These are phyloP conservation scores for Odocoileus hemionus DNA, from an alignment of 2,113 vertebrate genomes.

Conservation along the genomic window DNA sequence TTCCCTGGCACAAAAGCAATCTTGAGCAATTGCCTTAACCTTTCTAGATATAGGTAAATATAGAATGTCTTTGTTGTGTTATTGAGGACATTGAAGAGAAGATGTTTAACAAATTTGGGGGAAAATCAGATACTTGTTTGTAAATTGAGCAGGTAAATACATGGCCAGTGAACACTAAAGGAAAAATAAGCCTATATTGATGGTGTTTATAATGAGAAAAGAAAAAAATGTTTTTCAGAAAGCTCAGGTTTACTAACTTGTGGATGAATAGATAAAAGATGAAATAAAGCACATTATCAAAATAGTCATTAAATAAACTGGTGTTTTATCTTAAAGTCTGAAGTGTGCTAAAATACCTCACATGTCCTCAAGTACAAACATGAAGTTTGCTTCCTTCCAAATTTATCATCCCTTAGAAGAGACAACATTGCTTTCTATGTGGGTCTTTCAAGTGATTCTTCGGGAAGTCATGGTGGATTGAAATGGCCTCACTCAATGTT, in stretches of 20 bases:
- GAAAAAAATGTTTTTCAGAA: background rate
- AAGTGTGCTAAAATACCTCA: background rate
- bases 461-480: background rate
- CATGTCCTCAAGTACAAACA: background rate
- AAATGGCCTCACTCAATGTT: background rate
- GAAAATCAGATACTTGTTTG: background rate
- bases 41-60: background rate
- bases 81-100: slow-evolving; percentile 8
- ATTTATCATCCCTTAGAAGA: background rate
- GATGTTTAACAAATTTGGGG: background rate
- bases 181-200: background rate
- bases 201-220: background rate
- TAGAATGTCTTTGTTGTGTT: background rate
- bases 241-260: background rate
- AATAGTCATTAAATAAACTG: background rate
- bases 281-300: background rate
- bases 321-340: background rate
- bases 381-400: background rate
- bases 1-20: background rate
- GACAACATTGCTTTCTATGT: background rate
- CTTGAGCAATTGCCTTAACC: background rate
- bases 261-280: background rate
- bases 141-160: slow-evolving; percentile 9
- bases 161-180: slow-evolving; percentile 33
- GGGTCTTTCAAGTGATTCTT: background rate